A percentile compares a stretch with the other conserved stretches of the same genome.
Evolutionary conservation across 2,113 vertebrate species (phyloP).

Genomic region (Sclerurus mexicanus): DNA sequence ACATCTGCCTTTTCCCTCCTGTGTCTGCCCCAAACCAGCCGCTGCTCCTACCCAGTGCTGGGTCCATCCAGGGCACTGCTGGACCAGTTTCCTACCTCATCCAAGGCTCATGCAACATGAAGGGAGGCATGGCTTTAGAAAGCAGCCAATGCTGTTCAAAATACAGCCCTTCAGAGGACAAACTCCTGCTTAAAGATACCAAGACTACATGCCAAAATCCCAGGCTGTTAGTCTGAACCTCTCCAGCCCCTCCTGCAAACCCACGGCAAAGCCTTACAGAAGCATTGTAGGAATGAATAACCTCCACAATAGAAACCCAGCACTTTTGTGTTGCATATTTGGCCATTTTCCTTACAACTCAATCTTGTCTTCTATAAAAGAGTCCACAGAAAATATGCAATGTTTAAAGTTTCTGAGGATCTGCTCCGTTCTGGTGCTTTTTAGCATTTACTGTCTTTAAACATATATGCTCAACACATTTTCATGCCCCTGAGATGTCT

Average conservation of each 20-base stretch:
- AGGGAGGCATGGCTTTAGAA: neutral
- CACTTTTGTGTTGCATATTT: fast-evolving
- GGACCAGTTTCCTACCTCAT: neutral
- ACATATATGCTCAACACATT: fast-evolving
- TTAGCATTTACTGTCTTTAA: neutral
- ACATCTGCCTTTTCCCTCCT: neutral
- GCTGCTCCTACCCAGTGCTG: neutral
- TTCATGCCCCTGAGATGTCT: neutral
- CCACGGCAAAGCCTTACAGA: neutral
- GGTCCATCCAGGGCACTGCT: neutral
- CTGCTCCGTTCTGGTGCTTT: neutral
- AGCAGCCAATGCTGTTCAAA: neutral
- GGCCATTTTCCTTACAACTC: neutral
- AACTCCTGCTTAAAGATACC: neutral
- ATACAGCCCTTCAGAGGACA: neutral
- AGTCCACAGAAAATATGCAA: neutral
- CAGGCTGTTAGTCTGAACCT: neutral
- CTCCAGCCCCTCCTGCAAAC: neutral
- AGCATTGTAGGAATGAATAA: fast-evolving
- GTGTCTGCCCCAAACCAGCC: neutral
- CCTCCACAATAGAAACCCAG: fast-evolving
- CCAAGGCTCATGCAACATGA: neutral
- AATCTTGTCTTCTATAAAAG: neutral
- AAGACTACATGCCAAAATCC: fast-evolving
- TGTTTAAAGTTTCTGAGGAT: neutral